Evolutionary conservation across 2,797 vertebrate genomes (phyloP), one percentile per base, ranked within the genome.

Genomic region (Peromyscus attwateri): DNA sequence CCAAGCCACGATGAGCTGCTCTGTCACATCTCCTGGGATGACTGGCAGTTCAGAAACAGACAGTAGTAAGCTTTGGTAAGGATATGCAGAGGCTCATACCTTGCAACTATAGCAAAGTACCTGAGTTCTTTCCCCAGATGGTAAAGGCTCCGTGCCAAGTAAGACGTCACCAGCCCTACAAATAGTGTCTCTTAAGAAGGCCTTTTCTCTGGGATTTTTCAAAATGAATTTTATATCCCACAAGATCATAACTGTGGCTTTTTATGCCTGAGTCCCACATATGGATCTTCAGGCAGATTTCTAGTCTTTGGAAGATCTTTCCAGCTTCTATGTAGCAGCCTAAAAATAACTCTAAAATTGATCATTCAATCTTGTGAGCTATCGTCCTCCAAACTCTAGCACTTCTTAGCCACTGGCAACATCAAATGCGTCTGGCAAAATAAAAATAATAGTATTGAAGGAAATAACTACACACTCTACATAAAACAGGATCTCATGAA

Each of bases 331-430:
- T 77, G 46, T 43, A 52, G 82, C 0, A 68, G 27, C 25, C 49
- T 60, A 37, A 76, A 85, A 73, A n/a, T 81, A 84, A 87, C 34
- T 89, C 23, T 60, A 88, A 92, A 88, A 14, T 52, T 92, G 25
- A 3, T 68, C 34, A 57, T 81, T 95, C 12, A n/a, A 49, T 92
- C 40, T n/a, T 73, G 0, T 25, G 55, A 76, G 49, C 81, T 64
- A 4, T 31, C 9, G 3, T 89, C 34, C 34, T 73, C 46, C 17
- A 70, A 62, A 3, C 11, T 80, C 37, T 12, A 70, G 57, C 46
- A 68, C 29, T 94, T 29, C 46, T 75, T 29, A 25, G 31, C 13
- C 19, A 25, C 31, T 52, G 79, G 49, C 91, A 90, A 75, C 37
- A 93, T 9, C 19, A 85, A 31, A 64, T 71, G 31, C 17, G 0